Evolutionary conservation across 64 coral and sea anemone species (phyloP).

Genomic region (Trachythela sp.): DNA sequence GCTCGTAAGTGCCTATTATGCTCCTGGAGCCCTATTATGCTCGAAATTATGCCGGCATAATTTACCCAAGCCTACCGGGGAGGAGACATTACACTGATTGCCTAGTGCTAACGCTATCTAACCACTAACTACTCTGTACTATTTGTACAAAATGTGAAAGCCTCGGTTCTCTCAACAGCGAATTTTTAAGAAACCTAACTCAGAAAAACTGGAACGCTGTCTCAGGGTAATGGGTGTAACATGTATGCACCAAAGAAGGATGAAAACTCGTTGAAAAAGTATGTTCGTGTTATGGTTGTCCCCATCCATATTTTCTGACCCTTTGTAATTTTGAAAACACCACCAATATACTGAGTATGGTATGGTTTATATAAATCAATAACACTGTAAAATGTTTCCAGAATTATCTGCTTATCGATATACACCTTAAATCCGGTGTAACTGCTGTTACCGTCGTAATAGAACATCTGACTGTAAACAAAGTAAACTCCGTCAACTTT

Average conservation of each 20-base stretch:
- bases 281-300: constrained; percentile 41
- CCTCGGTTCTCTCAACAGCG: too few relatives aligned
- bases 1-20: too few relatives aligned
- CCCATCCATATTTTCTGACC: constrained; percentile 72
- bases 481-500: constrained; percentile 69
- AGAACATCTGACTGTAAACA: constrained; percentile 94
- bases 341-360: constrained; percentile 76
- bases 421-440: constrained; percentile 71
- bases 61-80: too few relatives aligned
- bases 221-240: constrained; percentile 6
- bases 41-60: too few relatives aligned
- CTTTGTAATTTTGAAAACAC: constrained; percentile 60
- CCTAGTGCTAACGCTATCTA: too few relatives aligned
- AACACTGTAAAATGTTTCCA: constrained; percentile 71
- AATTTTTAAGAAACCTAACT: too few relatives aligned
- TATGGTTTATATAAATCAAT: constrained; percentile 41
- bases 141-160: too few relatives aligned
- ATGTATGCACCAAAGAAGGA: constrained; percentile 59
- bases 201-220: too few relatives aligned
- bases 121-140: too few relatives aligned
- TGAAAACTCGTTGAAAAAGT: constrained; percentile 45
- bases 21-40: too few relatives aligned
- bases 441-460: constrained; percentile 61
- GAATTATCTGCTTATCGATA: constrained; percentile 41
- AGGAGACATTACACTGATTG: too few relatives aligned